These are phyloP conservation scores for Calypte anna DNA, from an alignment of 2,113 vertebrate species.

Conservation along the genomic window DNA sequence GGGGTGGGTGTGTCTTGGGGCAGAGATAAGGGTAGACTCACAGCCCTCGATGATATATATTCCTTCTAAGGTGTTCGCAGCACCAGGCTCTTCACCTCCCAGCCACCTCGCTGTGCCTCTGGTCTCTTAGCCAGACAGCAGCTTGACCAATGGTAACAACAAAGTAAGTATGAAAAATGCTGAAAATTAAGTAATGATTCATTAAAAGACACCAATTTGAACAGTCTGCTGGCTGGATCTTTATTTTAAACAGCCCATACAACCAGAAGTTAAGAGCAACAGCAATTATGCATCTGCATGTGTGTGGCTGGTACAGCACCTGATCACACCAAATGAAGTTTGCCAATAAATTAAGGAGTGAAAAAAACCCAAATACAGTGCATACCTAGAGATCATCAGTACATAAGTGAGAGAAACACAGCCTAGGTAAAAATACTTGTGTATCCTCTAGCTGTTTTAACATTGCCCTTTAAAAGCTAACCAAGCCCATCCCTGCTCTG, in stretches of 20 bases:
- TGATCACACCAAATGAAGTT: not conserved
- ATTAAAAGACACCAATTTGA: not conserved
- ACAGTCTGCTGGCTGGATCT: constrained; percentile 24
- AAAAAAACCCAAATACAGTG: constrained; percentile 23
- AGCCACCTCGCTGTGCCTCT: not conserved
- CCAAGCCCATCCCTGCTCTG: not conserved
- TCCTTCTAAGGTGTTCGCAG: not conserved
- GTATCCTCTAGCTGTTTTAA: constrained; percentile 29
- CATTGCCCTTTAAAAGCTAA: constrained; percentile 18
- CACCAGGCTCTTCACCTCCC: not conserved
- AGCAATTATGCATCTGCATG: constrained; percentile 12
- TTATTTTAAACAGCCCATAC: constrained; percentile 57
- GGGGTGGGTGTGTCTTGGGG: not conserved
- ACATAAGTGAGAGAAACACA: constrained; percentile 26
- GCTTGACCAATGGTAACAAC: not conserved
- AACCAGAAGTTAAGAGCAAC: constrained; percentile 40
- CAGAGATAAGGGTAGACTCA: not conserved
- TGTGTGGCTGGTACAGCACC: constrained; percentile 31
- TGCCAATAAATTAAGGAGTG: constrained; percentile 55
- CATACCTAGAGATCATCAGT: constrained; percentile 48
- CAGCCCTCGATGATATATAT: not conserved
- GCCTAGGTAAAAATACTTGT: constrained; percentile 30
- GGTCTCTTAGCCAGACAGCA: not conserved
- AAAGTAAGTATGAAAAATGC: not conserved
- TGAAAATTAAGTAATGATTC: not conserved